Base-by-base conservation (phyloP, 1,140 invertebrate genomes). In the Lasioglossum baleicum region DNA sequence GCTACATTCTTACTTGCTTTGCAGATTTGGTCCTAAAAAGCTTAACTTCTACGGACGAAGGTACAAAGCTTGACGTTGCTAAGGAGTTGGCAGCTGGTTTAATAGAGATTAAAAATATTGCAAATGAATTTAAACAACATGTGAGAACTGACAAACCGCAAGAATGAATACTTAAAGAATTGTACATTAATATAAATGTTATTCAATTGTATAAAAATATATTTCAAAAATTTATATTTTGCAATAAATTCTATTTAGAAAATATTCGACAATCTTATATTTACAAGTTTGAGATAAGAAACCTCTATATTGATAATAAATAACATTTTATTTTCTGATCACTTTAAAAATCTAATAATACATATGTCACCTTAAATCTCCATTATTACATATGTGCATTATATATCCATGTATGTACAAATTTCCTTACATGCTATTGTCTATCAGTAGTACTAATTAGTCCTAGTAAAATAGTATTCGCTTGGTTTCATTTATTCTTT, bases 21-120 rank as follows among this genome's bases (percentile, higher is more conserved):
- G 77, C 82, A 94, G 93, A 94, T 91, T 89, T 93, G 74, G 95
- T 96, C 0, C 90, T 96, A n/a, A 94, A 95, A 90, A 89, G 94
- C 48, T 90, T 96, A 65, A 95, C 92, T 74, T 82, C 92, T 7
- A 90, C 92, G 68, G 92, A 93, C 58, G 92, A 94, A 67, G 89
- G 89, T 11, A 82, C 85, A 31, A 92, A 92, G 70, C 88, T 91
- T 64, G 84, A 92, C 48, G 81, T 89, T 20, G 90, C 92, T n/a
- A 88, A 91, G 75, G 83, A 89, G 56, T 83, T 94, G 72, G 84
- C 93, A 71, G 87, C 92, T 83, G 85, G 90, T 60, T 90, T 94
- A 69, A 73, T 85, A 15, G 88, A 93, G 81, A 92, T 95, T 11
- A 95, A 95, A 87, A 93, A 93, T 69, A 90, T 95, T 80, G 94